Evolutionary conservation across 2,797 vertebrate species (phyloP).

Genomic region (Enteromius fasciolatus): DNA sequence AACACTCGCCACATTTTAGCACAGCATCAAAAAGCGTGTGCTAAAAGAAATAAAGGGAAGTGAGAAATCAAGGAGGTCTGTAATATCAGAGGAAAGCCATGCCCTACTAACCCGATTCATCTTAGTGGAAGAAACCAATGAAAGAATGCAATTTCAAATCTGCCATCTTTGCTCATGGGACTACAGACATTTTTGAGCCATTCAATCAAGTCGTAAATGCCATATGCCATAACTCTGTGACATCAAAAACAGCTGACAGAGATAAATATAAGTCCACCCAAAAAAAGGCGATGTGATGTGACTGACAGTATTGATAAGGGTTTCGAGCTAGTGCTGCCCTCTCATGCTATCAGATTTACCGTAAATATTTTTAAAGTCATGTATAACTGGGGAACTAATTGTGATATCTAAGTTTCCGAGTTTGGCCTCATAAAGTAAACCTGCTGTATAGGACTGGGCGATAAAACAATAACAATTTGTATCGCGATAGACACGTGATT

Average conservation of each 20-base stretch:
- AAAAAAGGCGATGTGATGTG: background rate
- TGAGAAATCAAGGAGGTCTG: background rate
- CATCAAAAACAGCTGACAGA: background rate
- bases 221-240: background rate
- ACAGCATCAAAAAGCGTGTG: background rate
- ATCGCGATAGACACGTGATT: too few relatives aligned
- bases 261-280: background rate
- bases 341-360: background rate
- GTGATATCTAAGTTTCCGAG: too few relatives aligned
- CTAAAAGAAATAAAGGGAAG: background rate
- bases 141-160: background rate
- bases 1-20: background rate
- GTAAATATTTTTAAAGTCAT: background rate
- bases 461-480: too few relatives aligned
- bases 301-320: background rate
- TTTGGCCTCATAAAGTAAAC: too few relatives aligned
- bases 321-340: background rate
- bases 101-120: background rate
- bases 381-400: background rate
- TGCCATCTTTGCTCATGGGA: slow-evolving; percentile 1
- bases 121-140: background rate
- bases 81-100: background rate
- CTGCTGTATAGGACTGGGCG: too few relatives aligned
- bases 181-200: background rate
- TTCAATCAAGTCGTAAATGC: background rate